Evolutionary conservation across 2,797 vertebrate genomes (phyloP), one percentile per base, ranked within the genome.

Genomic region (Uromys caudimaculatus): DNA sequence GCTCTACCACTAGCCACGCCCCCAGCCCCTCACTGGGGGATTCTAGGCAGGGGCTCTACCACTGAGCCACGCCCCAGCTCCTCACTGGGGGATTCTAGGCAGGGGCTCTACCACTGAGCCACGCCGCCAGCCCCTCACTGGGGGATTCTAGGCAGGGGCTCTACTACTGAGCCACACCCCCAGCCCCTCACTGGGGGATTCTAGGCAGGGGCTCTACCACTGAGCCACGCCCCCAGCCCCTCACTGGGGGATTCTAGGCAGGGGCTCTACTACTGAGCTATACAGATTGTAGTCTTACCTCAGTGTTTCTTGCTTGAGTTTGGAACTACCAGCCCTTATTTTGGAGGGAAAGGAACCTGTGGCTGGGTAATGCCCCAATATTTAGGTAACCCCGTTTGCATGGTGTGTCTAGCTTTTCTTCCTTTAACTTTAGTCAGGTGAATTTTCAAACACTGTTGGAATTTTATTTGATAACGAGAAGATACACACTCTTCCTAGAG

Each of bases 401-500:
- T 5, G 17, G 4, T 4, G 3, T 60, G 54, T 23, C 50, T 27
- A 14, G 38, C 2, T n/a, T 77, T 54, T 38, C 41, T 11, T 41
- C 41, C 54, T 77, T 21, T 47, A 27, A n/a, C 56, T 64, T 90
- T 38, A 17, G 17, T 50, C 23, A 50, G 44, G 2, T 79, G 47
- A 52, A 10, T 78, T 50, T 76, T 89, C 44, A 21, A 82, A 56
- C 5, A n/a, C n/a, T 2, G 23, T n/a, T 27, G 27, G 13, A 54
- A 44, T 1, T 27, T 85, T 29, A 44, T 52, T 47, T 88, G 81
- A 81, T 54, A 2, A 41, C 6, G 73, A 82, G 69, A 56, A 75
- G 44, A 41, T 2, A 1, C 1, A 1, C 1, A 32, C 32, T 71
- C 35, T 0, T 6, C 0, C 1, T 62, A 75, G 16, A 56, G 38